Base-by-base conservation (phyloP, 2,113 vertebrate species). In the Columbina picui region DNA sequence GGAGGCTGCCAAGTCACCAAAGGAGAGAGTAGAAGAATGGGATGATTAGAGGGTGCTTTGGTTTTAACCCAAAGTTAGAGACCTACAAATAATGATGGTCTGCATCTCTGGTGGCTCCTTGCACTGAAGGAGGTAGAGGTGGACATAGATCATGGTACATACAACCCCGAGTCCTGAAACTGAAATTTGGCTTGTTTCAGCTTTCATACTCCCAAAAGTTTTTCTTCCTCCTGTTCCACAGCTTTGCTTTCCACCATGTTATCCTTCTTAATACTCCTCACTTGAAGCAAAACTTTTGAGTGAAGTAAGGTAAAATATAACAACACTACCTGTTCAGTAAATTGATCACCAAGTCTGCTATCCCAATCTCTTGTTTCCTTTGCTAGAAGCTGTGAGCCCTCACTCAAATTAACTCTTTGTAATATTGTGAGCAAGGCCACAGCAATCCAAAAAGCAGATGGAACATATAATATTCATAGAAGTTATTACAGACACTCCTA, bases 391-490 rank as follows among this genome's bases (percentile, higher is more conserved):
- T 57, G 75, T 18, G 47, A 34, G 23, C 2, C 25, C 25, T 68
- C 30, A 20, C 21, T 77, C 26, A 23, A 88, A 75, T 93, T 94
- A 86, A 93, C 68, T 36, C 65, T 27, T 89, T 84, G 30, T n/a
- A 86, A 83, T 32, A 74, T 10, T 75, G 13, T 20, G 60, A 67
- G n/a, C 41, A 55, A 55, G 11, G 26, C 39, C 91, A 18, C 25
- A 76, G 25, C 59, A 63, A 26, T 89, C 79, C 76, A 81, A 80
- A 88, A 95, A 47, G 30, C 73, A 94, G 87, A 84, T 52, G 64
- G 87, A 93, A 53, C 13, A 88, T 81, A 83, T 73, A 87, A 79
- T 73, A 93, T 93, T 92, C 55, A 89, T 84, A 93, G 93, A 88
- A 94, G 29, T 57, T 81, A 71, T 84, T 90, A 67, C 14, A 83